Evolutionary conservation across 1,140 invertebrate species (phyloP).

Genomic region (Physella acuta): DNA sequence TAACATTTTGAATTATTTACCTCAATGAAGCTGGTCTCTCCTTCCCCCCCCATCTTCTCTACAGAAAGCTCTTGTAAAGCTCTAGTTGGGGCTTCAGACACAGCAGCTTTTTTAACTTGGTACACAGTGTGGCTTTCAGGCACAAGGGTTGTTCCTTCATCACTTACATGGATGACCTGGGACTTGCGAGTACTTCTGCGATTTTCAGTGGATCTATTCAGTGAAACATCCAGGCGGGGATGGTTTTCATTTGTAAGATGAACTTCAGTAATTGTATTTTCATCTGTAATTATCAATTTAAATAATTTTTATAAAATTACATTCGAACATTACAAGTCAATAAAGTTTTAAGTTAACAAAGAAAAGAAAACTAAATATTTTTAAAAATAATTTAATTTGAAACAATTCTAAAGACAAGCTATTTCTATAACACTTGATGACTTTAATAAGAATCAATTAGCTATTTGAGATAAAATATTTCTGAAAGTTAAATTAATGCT

Average conservation of each 20-base stretch:
- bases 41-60: slow-evolving; percentile 11
- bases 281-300: background rate
- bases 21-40: slow-evolving; percentile 20
- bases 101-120: background rate
- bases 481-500: background rate
- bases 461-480: background rate
- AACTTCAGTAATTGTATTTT: background rate
- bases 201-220: background rate
- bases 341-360: background rate
- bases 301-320: background rate
- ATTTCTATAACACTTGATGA: background rate
- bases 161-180: background rate
- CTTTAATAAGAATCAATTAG: background rate
- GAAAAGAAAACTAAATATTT: too few relatives aligned
- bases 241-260: background rate
- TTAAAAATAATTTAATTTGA: background rate
- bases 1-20: background rate
- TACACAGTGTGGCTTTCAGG: background rate
- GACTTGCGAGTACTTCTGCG: background rate
- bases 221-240: background rate
- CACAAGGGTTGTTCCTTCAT: slow-evolving; percentile 10
- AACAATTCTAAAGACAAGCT: background rate
- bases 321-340: background rate
- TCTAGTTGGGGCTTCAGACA: background rate
- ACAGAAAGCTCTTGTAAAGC: slow-evolving; percentile 9